Conservation (phyloP, 2,888 invertebrate species). For the Patella depressa region DNA sequence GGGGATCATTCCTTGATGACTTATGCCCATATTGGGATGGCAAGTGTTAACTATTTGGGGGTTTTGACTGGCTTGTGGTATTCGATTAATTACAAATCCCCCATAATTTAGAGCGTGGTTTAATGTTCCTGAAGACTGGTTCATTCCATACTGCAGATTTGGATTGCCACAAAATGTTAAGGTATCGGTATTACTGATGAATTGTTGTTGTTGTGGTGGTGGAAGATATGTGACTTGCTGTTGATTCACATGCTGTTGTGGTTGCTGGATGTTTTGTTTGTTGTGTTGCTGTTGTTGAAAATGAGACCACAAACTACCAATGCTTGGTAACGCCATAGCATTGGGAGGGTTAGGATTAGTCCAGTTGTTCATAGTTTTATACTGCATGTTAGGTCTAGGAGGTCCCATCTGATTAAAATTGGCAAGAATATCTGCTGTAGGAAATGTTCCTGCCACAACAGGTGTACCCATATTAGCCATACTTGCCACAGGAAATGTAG, state of each 20-base stretch:
- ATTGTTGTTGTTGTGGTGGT: conserved; percentile 41
- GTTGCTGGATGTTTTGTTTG: conserved; percentile 43
- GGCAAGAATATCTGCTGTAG: conserved; percentile 21
- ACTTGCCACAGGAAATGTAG: conserved; percentile 23
- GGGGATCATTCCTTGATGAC: background rate
- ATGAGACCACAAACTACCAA: conserved; percentile 54
- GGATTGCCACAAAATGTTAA: conserved; percentile 1
- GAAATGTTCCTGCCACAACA: conserved; percentile 27
- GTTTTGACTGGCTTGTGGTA: conserved; percentile 7
- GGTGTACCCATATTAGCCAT: conserved; percentile 27
- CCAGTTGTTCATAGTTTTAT: conserved; percentile 34
- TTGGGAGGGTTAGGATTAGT: conserved; percentile 30
- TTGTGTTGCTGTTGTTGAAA: conserved; percentile 40
- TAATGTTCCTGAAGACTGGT: conserved; percentile 1
- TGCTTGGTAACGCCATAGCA: conserved; percentile 46
- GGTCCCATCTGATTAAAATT: conserved; percentile 28
- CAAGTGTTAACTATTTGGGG: background rate
- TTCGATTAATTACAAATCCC: background rate
- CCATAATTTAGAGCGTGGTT: background rate
- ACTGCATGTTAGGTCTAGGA: conserved; percentile 23
- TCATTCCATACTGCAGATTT: background rate
- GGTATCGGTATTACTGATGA: background rate
- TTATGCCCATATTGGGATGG: background rate
- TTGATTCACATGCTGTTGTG: conserved; percentile 43
- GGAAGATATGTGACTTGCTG: conserved; percentile 29